Percentiles rank a stretch among this genome's conserved stretches.
Evolutionary conservation across 92 coral and sea anemone species (phyloP).

Genomic region (Isaurus tuberculatus): DNA sequence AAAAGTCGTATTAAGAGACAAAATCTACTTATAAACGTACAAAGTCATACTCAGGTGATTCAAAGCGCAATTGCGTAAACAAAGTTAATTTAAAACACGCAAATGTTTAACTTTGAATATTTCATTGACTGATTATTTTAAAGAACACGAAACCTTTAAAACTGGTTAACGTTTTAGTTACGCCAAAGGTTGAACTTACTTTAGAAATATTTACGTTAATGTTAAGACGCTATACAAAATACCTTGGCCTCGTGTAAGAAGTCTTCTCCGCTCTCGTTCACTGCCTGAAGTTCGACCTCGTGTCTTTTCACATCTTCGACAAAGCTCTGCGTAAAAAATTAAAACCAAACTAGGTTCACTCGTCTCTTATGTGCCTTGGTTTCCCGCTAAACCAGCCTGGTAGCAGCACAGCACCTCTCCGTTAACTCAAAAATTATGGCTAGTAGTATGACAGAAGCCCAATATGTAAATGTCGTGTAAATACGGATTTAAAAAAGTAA

Average conservation of each 20-base stretch:
- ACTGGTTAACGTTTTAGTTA: too few species aligned
- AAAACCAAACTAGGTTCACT: background rate
- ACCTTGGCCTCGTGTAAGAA: conserved; percentile 99
- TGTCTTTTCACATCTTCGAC: conserved; percentile 93
- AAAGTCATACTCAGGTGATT: too few species aligned
- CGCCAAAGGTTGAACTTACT: background rate
- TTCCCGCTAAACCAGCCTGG: too few species aligned
- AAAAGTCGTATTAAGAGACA: too few species aligned
- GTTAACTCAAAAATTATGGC: background rate
- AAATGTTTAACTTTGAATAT: background rate
- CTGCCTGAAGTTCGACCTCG: conserved; percentile 89
- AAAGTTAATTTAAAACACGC: background rate
- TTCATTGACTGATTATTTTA: background rate
- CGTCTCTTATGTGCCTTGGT: background rate
- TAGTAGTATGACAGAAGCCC: conserved; percentile 36
- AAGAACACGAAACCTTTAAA: too few species aligned
- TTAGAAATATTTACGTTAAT: background rate
- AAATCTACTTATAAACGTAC: too few species aligned
- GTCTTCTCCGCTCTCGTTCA: conserved; percentile 95
- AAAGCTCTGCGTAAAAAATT: conserved; percentile 72
- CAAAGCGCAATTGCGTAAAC: background rate
- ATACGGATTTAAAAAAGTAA: background rate
- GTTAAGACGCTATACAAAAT: background rate
- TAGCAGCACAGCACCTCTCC: too few species aligned
- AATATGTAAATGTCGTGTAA: conserved; percentile 1